Conservation (phyloP, 2,888 invertebrate genomes). For the Caenorhabditis becei region DNA sequence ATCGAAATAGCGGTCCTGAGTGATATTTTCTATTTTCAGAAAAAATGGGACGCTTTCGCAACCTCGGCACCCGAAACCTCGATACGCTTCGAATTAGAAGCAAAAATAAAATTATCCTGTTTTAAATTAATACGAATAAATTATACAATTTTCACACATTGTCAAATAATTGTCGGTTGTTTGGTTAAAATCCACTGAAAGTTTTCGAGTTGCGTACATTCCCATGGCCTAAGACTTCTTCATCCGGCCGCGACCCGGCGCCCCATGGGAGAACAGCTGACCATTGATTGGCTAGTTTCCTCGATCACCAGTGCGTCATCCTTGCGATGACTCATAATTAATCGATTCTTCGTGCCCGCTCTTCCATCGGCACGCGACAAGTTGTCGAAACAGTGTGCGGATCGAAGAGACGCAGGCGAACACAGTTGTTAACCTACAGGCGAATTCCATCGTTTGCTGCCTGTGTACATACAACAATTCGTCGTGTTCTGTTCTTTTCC, state of each 20-base stretch:
- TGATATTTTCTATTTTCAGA: too few relatives aligned
- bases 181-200: not conserved
- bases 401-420: constrained; percentile 38
- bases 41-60: too few relatives aligned
- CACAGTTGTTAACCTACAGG: constrained; percentile 54
- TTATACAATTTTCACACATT: too few relatives aligned
- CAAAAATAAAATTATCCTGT: too few relatives aligned
- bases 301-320: constrained; percentile 15
- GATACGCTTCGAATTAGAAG: too few relatives aligned
- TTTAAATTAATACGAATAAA: too few relatives aligned
- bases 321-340: constrained; percentile 34
- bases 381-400: constrained; percentile 17
- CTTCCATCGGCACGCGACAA: constrained; percentile 21
- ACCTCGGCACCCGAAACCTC: too few relatives aligned
- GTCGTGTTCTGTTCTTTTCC: constrained; percentile 13
- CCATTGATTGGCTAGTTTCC: constrained; percentile 8
- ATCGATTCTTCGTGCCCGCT: constrained; percentile 33
- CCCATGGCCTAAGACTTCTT: constrained; percentile 15
- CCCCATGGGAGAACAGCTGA: constrained; percentile 16
- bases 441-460: constrained; percentile 35
- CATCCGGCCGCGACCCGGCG: constrained; percentile 1
- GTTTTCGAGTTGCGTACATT: not conserved
- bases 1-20: too few relatives aligned
- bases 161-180: too few relatives aligned
- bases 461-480: constrained; percentile 47